Evolutionary conservation across 2,888 invertebrate genomes (phyloP).

Genomic region (Pandemis cinnamomeana): DNA sequence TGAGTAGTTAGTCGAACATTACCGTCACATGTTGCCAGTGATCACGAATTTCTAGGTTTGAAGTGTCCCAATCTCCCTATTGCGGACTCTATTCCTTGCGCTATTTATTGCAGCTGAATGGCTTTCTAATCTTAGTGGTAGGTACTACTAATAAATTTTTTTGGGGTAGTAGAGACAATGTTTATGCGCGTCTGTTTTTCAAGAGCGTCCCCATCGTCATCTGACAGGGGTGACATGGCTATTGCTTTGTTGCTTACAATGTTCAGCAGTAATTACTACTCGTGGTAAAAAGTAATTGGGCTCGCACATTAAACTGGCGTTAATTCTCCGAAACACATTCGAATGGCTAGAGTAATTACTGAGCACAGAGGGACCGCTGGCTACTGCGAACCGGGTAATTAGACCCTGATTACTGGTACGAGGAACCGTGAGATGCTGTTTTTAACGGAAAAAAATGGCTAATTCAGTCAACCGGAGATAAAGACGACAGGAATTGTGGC

Average conservation of each 20-base stretch:
- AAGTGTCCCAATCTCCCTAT: no score
- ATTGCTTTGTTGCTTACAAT: constrained; percentile 4
- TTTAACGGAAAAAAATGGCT: constrained; percentile 46
- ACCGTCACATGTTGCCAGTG: no score
- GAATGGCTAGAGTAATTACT: constrained; percentile 62
- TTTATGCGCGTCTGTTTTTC: background rate
- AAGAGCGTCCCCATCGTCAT: background rate
- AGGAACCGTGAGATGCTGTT: constrained; percentile 58
- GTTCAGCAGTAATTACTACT: constrained; percentile 17
- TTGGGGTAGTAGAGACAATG: background rate
- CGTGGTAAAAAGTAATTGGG: constrained; percentile 21
- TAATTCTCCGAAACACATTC: constrained; percentile 64
- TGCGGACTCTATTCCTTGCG: no score
- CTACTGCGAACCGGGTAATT: constrained; percentile 71
- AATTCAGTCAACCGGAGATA: constrained; percentile 31
- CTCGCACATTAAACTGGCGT: constrained; percentile 37
- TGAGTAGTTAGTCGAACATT: no score
- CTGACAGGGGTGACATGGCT: background rate
- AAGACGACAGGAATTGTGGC: constrained; percentile 7
- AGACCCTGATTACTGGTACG: constrained; percentile 66
- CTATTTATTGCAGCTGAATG: no score
- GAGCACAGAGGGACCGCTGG: constrained; percentile 58
- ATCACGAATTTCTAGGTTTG: no score
- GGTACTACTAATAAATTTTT: no score
- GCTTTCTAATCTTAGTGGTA: no score